phyloP scores from a whole-genome alignment of 2,113 vertebrate species.

The Xenopus borealis region DNA sequence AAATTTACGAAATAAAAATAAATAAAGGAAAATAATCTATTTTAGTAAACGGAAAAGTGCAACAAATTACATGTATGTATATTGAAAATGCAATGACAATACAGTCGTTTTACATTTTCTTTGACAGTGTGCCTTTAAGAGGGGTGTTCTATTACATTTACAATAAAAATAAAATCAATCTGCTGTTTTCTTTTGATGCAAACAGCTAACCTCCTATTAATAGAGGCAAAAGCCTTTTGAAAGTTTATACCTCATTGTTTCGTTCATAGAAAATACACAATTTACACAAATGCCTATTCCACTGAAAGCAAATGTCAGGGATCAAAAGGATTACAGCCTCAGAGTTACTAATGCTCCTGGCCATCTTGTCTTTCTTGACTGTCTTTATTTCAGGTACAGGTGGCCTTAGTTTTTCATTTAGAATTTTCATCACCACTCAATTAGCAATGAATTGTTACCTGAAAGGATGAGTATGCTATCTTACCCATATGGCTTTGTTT shows the following conservation, averaged over 20 bases:
- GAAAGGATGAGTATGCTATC: slow-evolving; percentile 57
- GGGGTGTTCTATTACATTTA: neutral
- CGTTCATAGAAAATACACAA: slow-evolving; percentile 47
- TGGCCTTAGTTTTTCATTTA: slow-evolving; percentile 56
- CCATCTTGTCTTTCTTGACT: slow-evolving; percentile 49
- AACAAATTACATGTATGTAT: too few relatives aligned
- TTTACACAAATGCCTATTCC: slow-evolving; percentile 52
- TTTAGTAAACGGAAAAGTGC: too few relatives aligned
- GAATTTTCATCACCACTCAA: slow-evolving; percentile 65
- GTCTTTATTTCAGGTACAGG: slow-evolving; percentile 61
- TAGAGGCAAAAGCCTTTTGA: neutral
- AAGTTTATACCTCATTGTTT: slow-evolving; percentile 42
- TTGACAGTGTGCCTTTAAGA: too few relatives aligned
- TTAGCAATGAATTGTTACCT: slow-evolving; percentile 63
- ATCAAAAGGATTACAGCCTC: slow-evolving; percentile 50
- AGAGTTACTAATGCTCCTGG: slow-evolving; percentile 34
- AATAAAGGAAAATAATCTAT: too few relatives aligned
- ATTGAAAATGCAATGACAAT: too few relatives aligned
- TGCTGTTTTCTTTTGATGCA: neutral
- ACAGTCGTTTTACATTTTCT: too few relatives aligned
- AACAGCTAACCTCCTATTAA: neutral
- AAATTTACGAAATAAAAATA: too few relatives aligned
- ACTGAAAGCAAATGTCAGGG: slow-evolving; percentile 48
- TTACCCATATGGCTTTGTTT: slow-evolving; percentile 65
- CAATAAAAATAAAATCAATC: neutral